Evolutionary conservation across 2,888 invertebrate species (phyloP).

Genomic region (Ochropleura plecta): DNA sequence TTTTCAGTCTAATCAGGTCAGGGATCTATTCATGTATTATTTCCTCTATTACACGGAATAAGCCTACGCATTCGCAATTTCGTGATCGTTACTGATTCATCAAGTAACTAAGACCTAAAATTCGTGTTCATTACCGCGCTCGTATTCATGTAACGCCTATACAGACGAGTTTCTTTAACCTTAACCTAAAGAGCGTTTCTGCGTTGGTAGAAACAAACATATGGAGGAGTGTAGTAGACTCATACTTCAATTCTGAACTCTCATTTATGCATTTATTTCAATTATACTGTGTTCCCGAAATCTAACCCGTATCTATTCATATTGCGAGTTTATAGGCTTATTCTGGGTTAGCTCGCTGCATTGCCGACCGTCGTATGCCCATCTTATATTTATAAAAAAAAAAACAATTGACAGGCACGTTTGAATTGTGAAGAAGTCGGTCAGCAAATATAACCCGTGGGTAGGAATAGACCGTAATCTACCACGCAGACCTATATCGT

Average conservation of each 20-base stretch:
- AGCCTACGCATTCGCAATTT: constrained; percentile 3
- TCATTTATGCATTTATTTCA: background rate
- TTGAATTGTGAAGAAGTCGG: background rate
- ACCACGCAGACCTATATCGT: too few relatives aligned
- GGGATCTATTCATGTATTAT: background rate
- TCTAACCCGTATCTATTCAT: too few relatives aligned
- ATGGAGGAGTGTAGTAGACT: constrained; percentile 13
- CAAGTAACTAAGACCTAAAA: constrained; percentile 4
- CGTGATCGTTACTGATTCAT: constrained; percentile 15
- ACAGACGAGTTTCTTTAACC: constrained; percentile 50
- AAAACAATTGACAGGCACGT: background rate
- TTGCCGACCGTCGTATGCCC: too few relatives aligned
- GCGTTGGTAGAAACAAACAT: constrained; percentile 32
- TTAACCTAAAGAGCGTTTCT: constrained; percentile 40
- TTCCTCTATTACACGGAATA: background rate
- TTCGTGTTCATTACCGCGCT: constrained; percentile 24
- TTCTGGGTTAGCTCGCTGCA: too few relatives aligned
- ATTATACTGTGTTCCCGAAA: background rate
- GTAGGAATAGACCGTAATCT: too few relatives aligned
- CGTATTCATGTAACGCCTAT: constrained; percentile 18
- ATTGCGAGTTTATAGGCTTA: too few relatives aligned
- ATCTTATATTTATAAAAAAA: too few relatives aligned
- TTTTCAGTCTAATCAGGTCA: background rate
- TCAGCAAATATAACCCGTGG: too few relatives aligned
- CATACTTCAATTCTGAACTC: constrained; percentile 7